Base-by-base conservation (phyloP, 2,797 vertebrate genomes). In the Chelon labrosus region DNA sequence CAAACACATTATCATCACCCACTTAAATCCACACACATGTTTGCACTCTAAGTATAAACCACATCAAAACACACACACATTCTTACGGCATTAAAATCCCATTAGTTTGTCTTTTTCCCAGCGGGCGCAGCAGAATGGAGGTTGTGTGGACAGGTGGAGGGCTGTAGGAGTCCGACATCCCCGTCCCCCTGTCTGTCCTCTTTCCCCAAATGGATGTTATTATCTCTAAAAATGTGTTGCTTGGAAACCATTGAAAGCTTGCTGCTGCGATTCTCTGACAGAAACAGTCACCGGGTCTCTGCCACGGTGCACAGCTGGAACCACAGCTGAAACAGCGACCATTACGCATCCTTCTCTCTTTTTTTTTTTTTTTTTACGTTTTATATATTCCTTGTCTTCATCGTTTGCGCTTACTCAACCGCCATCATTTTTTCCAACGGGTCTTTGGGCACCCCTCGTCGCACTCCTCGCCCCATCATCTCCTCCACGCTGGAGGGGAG, bases 141-240 rank as follows among this genome's bases (percentile, higher is more conserved):
- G 78, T 77, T 37, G 78, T 72, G 51, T 75, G 67, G 80, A 88
- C 88, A 80, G 92, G 89, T 87, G 82, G 89, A 65, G 85, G 88
- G 85, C 80, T 86, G 49, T 92, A 92, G 85, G 78, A 86, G 80
- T 83, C 65, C 73, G 71, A 63, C 44, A 38, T 81, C 77, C 63
- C 67, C 16, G 27, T 84, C 71, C 66, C 56, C 65, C 51, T 31
- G 56, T 53, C 73, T 60, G 65, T 82, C 79, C 73, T 61, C 53
- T 74, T 75, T 69, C 27, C 53, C 52, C 77, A 86, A 86, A 92
- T 83, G 91, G 93, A 94, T 94, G 84, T 87, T 89, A 87, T 91
- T 89, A 87, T 80, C 71, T 87, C 85, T 65, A 69, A 93, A 92
- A 90, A 95, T 94, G 93, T 47, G 87, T 93, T 90, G 82, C 92